phyloP scores from a whole-genome alignment of 2,113 vertebrate species.

The Amblyopsis rosae region DNA sequence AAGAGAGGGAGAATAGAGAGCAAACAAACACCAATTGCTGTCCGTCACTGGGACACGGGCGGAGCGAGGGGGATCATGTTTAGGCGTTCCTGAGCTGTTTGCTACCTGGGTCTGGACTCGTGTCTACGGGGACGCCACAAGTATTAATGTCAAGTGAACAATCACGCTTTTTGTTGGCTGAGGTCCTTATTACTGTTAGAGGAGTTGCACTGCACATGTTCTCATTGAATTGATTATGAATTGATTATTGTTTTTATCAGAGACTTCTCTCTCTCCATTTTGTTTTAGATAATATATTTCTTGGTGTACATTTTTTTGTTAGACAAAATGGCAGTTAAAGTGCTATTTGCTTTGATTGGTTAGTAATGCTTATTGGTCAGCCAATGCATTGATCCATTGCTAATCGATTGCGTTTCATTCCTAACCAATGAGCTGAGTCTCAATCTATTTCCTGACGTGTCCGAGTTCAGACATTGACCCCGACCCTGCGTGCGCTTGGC shows the following conservation, averaged over 20 bases:
- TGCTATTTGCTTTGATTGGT: constrained; percentile 60
- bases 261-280: constrained; percentile 3
- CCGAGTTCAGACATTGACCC: constrained; percentile 28
- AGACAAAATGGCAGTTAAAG: constrained; percentile 44
- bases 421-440: constrained; percentile 51
- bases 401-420: constrained; percentile 57
- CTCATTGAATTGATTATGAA: constrained; percentile 33
- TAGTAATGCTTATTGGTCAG: constrained; percentile 55
- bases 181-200: neutral
- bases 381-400: constrained; percentile 60
- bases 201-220: neutral
- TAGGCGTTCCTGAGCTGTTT: constrained; percentile 31
- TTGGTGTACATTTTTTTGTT: constrained; percentile 19
- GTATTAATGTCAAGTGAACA: constrained; percentile 44
- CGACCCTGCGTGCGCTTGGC: constrained; percentile 4
- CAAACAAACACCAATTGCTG: constrained; percentile 74
- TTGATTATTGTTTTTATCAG: constrained; percentile 23
- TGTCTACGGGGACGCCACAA: constrained; percentile 34
- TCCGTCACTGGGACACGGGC: constrained; percentile 40
- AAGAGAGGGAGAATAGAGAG: constrained; percentile 54
- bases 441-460: constrained; percentile 54
- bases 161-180: constrained; percentile 33
- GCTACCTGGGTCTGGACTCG: constrained; percentile 33
- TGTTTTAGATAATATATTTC: neutral
- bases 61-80: constrained; percentile 26